Evolutionary conservation across 2,888 invertebrate genomes (phyloP).

Genomic region (Drosophila yooni): DNA sequence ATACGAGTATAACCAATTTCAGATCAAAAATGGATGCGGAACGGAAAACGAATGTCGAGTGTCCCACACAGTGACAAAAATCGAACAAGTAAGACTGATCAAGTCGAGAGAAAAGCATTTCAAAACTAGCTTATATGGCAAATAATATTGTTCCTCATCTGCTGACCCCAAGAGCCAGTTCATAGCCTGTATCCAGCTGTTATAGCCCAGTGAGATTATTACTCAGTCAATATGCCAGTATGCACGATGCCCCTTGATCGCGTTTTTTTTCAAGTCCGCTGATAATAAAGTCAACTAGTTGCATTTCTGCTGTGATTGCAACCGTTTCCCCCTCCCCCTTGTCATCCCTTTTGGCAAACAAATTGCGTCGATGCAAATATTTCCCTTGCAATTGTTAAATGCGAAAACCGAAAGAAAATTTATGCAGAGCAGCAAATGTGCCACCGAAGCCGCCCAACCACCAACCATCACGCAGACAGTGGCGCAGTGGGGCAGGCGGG

Average conservation of each 20-base stretch:
- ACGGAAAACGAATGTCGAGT: not conserved
- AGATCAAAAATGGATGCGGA: not conserved
- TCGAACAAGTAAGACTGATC: not conserved
- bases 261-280: conserved; percentile 7
- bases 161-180: conserved; percentile 7
- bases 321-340: not conserved
- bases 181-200: not conserved
- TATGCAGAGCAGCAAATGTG: conserved; percentile 65
- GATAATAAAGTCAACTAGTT: conserved; percentile 37
- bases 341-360: conserved; percentile 33
- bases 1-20: conserved; percentile 9
- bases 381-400: conserved; percentile 74
- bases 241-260: conserved; percentile 2
- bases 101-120: not conserved
- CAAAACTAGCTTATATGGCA: not conserved
- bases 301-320: conserved; percentile 23
- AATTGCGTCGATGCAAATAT: conserved; percentile 58
- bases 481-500: not conserved
- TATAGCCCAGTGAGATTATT: conserved; percentile 23
- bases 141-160: not conserved
- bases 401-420: conserved; percentile 62
- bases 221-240: conserved; percentile 18
- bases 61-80: not conserved
- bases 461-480: not conserved
- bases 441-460: conserved; percentile 1